Conservation (phyloP, 2,113 vertebrate species). For the Litocranius walleri region DNA sequence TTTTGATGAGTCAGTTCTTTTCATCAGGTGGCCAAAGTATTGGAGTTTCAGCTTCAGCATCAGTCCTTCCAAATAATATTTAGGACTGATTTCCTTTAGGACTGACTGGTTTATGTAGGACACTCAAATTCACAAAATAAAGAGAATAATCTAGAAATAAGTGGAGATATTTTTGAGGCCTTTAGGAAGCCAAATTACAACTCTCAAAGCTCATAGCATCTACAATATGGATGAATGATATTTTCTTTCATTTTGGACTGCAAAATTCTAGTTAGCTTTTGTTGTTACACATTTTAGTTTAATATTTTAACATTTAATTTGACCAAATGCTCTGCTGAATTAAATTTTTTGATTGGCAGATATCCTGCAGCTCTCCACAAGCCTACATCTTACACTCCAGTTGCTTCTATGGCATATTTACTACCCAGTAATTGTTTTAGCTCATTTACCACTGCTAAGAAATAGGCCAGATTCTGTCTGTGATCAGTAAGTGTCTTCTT, state of each 20-base stretch:
- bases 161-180: background rate
- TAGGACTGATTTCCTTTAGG: background rate
- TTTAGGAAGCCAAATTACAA: background rate
- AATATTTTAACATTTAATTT: slow-evolving; percentile 44
- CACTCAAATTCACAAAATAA: background rate
- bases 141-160: background rate
- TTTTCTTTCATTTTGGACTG: background rate
- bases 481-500: background rate
- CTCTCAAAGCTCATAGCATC: background rate
- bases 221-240: background rate
- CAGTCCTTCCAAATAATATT: background rate
- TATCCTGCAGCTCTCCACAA: background rate
- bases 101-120: background rate
- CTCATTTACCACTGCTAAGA: background rate
- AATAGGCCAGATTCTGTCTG: background rate
- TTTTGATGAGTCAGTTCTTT: background rate
- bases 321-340: background rate
- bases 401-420: background rate
- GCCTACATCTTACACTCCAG: background rate
- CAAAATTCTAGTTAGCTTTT: background rate
- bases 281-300: slow-evolving; percentile 35
- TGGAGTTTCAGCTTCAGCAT: background rate
- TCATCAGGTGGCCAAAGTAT: background rate
- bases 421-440: background rate
- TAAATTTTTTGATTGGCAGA: slow-evolving; percentile 2